phyloP scores from a whole-genome alignment of 2,888 invertebrate genomes.

The Parnassius apollo region DNA sequence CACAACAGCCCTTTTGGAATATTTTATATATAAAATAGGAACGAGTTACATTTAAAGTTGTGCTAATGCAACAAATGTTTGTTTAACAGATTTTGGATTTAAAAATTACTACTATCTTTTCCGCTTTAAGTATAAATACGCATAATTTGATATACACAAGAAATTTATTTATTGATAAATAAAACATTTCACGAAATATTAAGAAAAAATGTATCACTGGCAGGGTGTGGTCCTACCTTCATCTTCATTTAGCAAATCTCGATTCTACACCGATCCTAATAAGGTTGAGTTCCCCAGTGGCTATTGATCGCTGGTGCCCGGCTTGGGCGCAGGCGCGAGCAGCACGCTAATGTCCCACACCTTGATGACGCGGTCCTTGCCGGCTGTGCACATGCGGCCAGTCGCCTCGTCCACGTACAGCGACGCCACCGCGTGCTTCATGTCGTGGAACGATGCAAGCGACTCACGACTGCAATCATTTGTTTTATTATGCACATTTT shows the following conservation, averaged over 20 bases:
- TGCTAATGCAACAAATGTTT: too few relatives aligned
- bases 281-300: slow-evolving; percentile 24
- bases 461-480: slow-evolving; percentile 89
- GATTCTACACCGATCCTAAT: slow-evolving; percentile 12
- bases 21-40: too few relatives aligned
- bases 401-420: slow-evolving; percentile 95
- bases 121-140: too few relatives aligned
- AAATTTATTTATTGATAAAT: neutral
- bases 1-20: too few relatives aligned
- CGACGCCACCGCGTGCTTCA: slow-evolving; percentile 93
- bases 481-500: neutral
- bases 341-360: slow-evolving; percentile 92
- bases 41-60: too few relatives aligned
- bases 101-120: too few relatives aligned
- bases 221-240: neutral
- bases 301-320: slow-evolving; percentile 57
- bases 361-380: slow-evolving; percentile 97
- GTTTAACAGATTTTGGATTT: too few relatives aligned
- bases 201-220: neutral
- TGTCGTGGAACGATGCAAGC: slow-evolving; percentile 96
- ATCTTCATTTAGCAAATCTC: slow-evolving; percentile 19
- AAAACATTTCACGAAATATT: neutral
- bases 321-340: slow-evolving; percentile 61
- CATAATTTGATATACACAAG: neutral
- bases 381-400: slow-evolving; percentile 94